Evolutionary conservation across 2,113 vertebrate genomes (phyloP).

Genomic region (Alligator mississippiensis): DNA sequence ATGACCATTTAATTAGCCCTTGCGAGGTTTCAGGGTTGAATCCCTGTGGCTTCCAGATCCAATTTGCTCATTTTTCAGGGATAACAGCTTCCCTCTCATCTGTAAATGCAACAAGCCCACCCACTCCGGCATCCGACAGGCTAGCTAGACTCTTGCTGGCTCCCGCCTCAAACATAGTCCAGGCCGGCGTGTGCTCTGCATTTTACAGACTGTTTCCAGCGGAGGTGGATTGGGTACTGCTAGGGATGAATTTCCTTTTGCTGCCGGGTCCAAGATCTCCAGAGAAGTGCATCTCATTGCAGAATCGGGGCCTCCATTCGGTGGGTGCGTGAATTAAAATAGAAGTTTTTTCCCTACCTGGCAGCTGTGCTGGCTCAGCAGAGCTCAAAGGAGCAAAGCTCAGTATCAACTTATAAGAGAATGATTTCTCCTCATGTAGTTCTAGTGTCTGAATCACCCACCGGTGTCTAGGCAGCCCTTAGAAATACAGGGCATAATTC

Average conservation of each 20-base stretch:
- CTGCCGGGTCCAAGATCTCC: not conserved
- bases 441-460: not conserved
- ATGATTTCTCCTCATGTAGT: constrained; percentile 14
- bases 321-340: fast-evolving
- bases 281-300: not conserved
- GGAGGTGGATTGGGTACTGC: too few species aligned
- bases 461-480: not conserved
- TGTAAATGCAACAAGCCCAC: fast-evolving
- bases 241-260: not conserved
- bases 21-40: not conserved
- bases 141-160: fast-evolving
- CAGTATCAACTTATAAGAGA: not conserved
- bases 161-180: fast-evolving
- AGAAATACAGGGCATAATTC: constrained; percentile 45
- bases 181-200: fast-evolving
- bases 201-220: fast-evolving
- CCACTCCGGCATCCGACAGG: not conserved
- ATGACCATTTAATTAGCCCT: not conserved
- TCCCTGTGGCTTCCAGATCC: not conserved
- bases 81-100: not conserved
- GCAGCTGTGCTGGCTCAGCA: constrained; percentile 22
- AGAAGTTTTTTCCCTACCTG: not conserved
- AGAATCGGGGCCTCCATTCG: not conserved
- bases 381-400: not conserved
- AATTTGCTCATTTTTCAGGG: not conserved